Conservation (phyloP, 2,797 vertebrate genomes). For the Antrozous pallidus region DNA sequence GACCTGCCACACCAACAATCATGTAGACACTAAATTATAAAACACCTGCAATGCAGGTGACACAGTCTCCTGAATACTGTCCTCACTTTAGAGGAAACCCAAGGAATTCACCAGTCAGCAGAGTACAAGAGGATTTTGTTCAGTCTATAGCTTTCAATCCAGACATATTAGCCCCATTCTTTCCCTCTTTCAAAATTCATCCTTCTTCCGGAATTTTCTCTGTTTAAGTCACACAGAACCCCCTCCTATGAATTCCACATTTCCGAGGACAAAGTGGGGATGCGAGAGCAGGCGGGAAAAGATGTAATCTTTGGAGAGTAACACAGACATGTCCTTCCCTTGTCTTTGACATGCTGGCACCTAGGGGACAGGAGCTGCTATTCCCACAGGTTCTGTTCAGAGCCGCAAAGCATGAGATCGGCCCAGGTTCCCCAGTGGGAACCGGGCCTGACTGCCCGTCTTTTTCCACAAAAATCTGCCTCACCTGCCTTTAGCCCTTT, state of each 20-base stretch:
- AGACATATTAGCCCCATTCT: background rate
- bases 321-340: background rate
- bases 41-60: background rate
- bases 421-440: background rate
- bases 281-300: background rate
- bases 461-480: conserved; percentile 57
- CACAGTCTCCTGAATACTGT: background rate
- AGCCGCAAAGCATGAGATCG: background rate
- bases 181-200: conserved; percentile 40
- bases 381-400: background rate
- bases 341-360: background rate
- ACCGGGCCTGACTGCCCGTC: background rate
- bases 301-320: background rate
- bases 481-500: conserved; percentile 57
- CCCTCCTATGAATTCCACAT: background rate
- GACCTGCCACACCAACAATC: background rate
- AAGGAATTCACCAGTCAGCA: background rate
- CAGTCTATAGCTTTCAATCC: background rate
- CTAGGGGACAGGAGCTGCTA: background rate
- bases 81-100: background rate
- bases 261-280: conserved; percentile 14
- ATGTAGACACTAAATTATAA: background rate
- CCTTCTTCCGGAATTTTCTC: background rate
- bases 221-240: background rate
- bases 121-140: background rate